Percentiles rank a stretch among this genome's conserved stretches.
Conservation (phyloP, 2,797 vertebrate genomes). For the Rhinoraja longicauda region DNA sequence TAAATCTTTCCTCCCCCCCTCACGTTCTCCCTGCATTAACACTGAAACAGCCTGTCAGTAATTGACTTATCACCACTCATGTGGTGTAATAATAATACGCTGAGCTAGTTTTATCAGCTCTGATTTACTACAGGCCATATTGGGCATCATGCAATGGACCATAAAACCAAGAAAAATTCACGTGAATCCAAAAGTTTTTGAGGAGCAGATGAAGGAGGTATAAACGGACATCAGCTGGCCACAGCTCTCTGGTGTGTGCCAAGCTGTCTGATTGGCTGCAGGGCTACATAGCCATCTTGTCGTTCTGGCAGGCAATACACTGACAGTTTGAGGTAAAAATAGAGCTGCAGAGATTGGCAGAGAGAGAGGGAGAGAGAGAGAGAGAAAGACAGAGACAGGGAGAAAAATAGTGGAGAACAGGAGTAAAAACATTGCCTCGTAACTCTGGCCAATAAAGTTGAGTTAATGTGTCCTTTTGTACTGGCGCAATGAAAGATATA, state of each 20-base stretch:
- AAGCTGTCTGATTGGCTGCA: slow-evolving; percentile 73
- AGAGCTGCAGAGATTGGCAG: slow-evolving; percentile 24
- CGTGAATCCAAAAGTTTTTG: slow-evolving; percentile 58
- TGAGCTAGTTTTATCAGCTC: slow-evolving; percentile 40
- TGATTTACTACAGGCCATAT: slow-evolving; percentile 42
- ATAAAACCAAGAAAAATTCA: slow-evolving; percentile 47
- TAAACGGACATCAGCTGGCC: slow-evolving; percentile 60
- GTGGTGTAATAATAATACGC: slow-evolving; percentile 38
- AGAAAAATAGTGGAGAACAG: slow-evolving; percentile 21
- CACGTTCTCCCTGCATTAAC: slow-evolving; percentile 6
- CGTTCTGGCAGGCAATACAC: slow-evolving; percentile 67
- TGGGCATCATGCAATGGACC: slow-evolving; percentile 47
- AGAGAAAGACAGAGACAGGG: slow-evolving; percentile 40
- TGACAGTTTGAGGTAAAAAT: slow-evolving; percentile 59
- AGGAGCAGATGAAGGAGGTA: slow-evolving; percentile 66
- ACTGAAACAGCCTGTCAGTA: slow-evolving; percentile 36
- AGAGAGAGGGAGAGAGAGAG: slow-evolving; percentile 44
- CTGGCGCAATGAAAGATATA: neutral
- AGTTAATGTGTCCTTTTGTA: neutral
- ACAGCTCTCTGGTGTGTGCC: slow-evolving; percentile 61
- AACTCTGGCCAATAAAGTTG: neutral
- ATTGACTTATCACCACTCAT: slow-evolving; percentile 39
- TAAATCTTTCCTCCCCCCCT: slow-evolving; percentile 1
- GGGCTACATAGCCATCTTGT: slow-evolving; percentile 70
- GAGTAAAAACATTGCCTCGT: slow-evolving; percentile 45